Conservation (phyloP, 2,888 invertebrate species). For the Encarsia formosa region DNA sequence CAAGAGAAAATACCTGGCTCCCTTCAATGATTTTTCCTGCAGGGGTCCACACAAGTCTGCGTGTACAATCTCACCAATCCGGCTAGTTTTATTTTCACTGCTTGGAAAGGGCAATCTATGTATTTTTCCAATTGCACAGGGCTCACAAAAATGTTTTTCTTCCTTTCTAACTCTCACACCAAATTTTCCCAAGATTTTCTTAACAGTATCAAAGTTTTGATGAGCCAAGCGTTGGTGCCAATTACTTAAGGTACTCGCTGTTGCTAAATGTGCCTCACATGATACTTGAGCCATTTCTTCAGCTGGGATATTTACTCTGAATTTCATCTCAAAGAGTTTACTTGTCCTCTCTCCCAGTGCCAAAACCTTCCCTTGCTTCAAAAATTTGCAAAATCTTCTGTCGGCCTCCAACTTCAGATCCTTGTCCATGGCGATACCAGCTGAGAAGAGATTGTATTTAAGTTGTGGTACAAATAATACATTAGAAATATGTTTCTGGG, state of each 20-base stretch:
- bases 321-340: neutral
- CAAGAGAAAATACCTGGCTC: constrained; percentile 28
- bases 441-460: constrained; percentile 24
- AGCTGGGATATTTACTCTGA: neutral
- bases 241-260: neutral
- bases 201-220: constrained; percentile 19
- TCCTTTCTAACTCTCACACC: neutral
- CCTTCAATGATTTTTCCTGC: constrained; percentile 31
- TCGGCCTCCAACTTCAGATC: constrained; percentile 18
- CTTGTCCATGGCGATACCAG: constrained; percentile 20
- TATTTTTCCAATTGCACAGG: constrained; percentile 31
- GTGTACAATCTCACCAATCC: constrained; percentile 28
- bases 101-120: constrained; percentile 24
- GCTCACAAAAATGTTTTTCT: constrained; percentile 29
- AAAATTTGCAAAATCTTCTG: neutral
- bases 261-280: neutral
- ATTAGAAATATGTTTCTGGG: constrained; percentile 12
- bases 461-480: constrained; percentile 19
- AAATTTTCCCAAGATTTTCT: constrained; percentile 16
- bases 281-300: no score
- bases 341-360: neutral
- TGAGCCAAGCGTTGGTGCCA: constrained; percentile 28
- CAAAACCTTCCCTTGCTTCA: neutral
- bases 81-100: neutral
- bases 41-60: constrained; percentile 17